These are phyloP conservation scores for Venustoraphidia nigricollis DNA, from an alignment of 2,888 invertebrate species.

Conservation along the genomic window DNA sequence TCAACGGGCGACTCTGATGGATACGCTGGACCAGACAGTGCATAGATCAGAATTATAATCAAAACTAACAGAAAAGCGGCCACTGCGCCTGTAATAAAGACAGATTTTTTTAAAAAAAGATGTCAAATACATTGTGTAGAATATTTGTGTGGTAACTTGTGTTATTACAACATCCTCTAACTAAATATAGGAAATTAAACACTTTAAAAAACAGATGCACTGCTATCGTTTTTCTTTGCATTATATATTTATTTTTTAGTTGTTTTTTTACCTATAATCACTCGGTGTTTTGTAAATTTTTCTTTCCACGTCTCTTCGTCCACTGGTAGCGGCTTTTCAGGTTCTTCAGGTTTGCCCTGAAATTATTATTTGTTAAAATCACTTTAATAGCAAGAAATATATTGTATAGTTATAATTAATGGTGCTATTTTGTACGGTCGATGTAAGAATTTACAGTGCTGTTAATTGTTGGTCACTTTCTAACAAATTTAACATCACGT, in stretches of 20 bases:
- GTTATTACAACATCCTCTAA: too few relatives aligned
- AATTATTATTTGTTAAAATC: neutral
- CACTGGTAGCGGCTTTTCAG: conserved; percentile 20
- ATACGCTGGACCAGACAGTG: conserved; percentile 37
- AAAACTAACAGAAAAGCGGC: conserved; percentile 43
- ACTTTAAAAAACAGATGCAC: too few relatives aligned
- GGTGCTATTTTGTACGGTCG: too few relatives aligned
- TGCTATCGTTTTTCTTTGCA: neutral
- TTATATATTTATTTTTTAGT: neutral
- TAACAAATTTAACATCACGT: too few relatives aligned
- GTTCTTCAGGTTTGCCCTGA: conserved; percentile 17
- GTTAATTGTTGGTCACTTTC: too few relatives aligned
- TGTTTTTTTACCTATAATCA: conserved; percentile 42
- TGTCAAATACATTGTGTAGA: neutral
- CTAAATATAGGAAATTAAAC: too few relatives aligned
- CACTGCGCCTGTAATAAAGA: conserved; percentile 33
- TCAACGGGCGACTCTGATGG: conserved; percentile 44
- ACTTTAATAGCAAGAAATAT: conserved; percentile 14
- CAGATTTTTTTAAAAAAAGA: neutral
- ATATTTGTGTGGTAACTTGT: too few relatives aligned
- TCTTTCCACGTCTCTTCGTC: conserved; percentile 30
- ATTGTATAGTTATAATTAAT: too few relatives aligned
- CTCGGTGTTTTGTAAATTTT: conserved; percentile 46
- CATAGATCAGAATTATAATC: conserved; percentile 45
- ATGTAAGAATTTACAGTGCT: too few relatives aligned